These are phyloP conservation scores for Zaprionus inermis DNA, from an alignment of 1,140 invertebrate species.

Conservation along the genomic window DNA sequence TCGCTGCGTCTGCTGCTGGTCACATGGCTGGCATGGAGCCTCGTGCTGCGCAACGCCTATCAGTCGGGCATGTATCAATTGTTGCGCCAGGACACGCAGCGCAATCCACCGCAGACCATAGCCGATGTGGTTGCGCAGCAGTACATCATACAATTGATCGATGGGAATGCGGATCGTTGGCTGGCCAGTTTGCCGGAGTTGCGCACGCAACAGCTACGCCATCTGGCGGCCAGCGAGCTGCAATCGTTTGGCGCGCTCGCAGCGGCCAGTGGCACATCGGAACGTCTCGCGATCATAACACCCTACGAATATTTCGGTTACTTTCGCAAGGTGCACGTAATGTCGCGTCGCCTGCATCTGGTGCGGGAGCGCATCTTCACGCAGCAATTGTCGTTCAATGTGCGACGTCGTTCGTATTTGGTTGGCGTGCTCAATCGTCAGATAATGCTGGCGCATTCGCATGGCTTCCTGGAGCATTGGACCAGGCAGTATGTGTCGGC, in stretches of 20 bases:
- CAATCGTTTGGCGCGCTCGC: conserved; percentile 62
- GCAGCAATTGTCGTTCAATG: conserved; percentile 72
- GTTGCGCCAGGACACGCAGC: conserved; percentile 64
- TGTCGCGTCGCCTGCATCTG: conserved; percentile 61
- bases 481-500: conserved; percentile 66
- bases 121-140: conserved; percentile 60
- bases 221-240: conserved; percentile 56
- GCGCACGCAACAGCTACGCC: conserved; percentile 29
- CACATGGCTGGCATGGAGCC: conserved; percentile 55
- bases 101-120: conserved; percentile 72
- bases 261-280: conserved; percentile 40
- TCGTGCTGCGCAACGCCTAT: conserved; percentile 67
- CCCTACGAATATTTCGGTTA: conserved; percentile 76
- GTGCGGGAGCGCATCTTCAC: conserved; percentile 71
- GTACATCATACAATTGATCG: conserved; percentile 59
- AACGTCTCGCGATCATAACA: conserved; percentile 59
- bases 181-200: conserved; percentile 66
- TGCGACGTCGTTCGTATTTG: conserved; percentile 65
- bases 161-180: conserved; percentile 56
- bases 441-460: conserved; percentile 56
- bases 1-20: conserved; percentile 46
- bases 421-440: conserved; percentile 62
- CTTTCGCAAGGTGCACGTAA: conserved; percentile 67
- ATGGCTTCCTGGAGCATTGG: conserved; percentile 71
- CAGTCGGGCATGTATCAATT: conserved; percentile 78